Evolutionary conservation across 1,140 invertebrate species (phyloP).

Genomic region (Aricia agestis): DNA sequence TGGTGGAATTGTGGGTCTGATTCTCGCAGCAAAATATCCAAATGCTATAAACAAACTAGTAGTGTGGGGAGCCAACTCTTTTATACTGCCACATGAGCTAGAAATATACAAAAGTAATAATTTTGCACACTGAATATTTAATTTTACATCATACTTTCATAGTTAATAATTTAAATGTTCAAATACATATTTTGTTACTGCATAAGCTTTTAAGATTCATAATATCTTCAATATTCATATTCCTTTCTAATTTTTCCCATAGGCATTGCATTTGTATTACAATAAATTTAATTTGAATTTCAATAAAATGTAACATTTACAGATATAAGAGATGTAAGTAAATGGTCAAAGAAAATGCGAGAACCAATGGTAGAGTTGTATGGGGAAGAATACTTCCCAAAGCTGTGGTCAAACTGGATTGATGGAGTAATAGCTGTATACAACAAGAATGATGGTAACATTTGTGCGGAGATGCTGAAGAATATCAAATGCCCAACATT

Average conservation of each 20-base stretch:
- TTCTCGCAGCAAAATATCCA: constrained; percentile 83
- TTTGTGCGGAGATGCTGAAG: constrained; percentile 81
- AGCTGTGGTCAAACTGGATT: constrained; percentile 85
- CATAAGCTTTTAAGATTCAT: too few relatives aligned
- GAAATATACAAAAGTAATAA: constrained; percentile 79
- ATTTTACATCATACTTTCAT: too few relatives aligned
- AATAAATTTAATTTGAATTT: not conserved
- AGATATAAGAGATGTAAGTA: constrained; percentile 81
- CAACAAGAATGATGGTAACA: constrained; percentile 80
- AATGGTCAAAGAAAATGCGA: constrained; percentile 88
- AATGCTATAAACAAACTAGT: constrained; percentile 84
- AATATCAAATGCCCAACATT: constrained; percentile 85
- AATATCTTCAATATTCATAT: too few relatives aligned
- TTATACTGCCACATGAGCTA: constrained; percentile 82
- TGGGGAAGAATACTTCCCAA: constrained; percentile 83
- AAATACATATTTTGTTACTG: too few relatives aligned
- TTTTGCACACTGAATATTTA: constrained; percentile 22
- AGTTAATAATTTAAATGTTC: too few relatives aligned
- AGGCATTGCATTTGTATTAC: too few relatives aligned
- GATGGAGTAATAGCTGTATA: constrained; percentile 80
- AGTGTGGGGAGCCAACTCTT: constrained; percentile 87
- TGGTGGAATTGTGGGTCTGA: constrained; percentile 87
- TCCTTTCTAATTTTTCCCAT: too few relatives aligned
- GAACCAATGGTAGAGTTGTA: constrained; percentile 85
- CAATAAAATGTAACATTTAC: not conserved